Evolutionary conservation across 2,797 vertebrate genomes (phyloP), one percentile per base, ranked within the genome.

Genomic region (Notolepis coatsorum): DNA sequence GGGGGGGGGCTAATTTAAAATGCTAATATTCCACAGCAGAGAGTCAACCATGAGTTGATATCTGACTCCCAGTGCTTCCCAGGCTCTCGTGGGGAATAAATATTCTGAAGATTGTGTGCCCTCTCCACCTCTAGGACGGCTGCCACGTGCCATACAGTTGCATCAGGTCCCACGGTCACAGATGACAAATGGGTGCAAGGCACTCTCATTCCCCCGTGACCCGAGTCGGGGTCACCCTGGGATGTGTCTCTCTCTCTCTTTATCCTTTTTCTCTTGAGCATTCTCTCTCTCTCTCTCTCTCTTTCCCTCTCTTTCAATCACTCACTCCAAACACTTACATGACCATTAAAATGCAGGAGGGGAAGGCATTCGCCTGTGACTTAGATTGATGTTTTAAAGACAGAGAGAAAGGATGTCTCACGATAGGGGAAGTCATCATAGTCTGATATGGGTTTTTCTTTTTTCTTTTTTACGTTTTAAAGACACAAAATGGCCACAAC

Each of bases 161-260:
- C 63, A 55, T 30, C 37, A 39, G 39, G 42, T 31, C 15, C 12
- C 18, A 59, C 24, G 38, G 79, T 55, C 50, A 64, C 53, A 52
- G 21, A 59, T 74, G 62, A 71, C 62, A 73, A 52, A 46, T 59
- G 31, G 13, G 30, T 27, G 39, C 8, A 23, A 42, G 42, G n/a
- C 39, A 61, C 47, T 71, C 65, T 55, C 68, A 80, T 73, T 84
- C 68, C 37, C 61, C 60, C 47, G 31, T 15, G 15, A 33, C 27
- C 24, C 35, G 64, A 61, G 55, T 60, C 50, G 33, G 71, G 74
- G 56, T 74, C 52, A 77, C 43, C 28, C 30, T 27, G 30, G 46
- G 63, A 42, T 20, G 41, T 54, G 27, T 50, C 63, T 25, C 38
- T 42, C 23, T 28, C 18, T 59, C 15, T 51, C 43, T 37, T 15